phyloP scores from a whole-genome alignment of 2,888 invertebrate genomes.

The Drosophila quinaria region DNA sequence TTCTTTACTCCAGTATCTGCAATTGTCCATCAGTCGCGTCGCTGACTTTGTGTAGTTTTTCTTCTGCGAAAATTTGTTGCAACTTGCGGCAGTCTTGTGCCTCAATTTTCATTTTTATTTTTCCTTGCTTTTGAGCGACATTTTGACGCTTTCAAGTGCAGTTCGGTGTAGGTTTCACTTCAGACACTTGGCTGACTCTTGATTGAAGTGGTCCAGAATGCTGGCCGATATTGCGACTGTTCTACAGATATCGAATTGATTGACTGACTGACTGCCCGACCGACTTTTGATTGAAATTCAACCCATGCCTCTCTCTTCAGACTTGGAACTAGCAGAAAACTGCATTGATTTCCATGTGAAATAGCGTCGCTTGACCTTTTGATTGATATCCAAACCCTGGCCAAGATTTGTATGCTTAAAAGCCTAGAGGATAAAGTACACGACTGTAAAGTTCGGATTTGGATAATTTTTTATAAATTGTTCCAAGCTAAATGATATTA shows the following conservation, averaged over 20 bases:
- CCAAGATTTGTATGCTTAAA: background rate
- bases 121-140: slow-evolving; percentile 53
- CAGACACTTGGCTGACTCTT: slow-evolving; percentile 30
- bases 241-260: slow-evolving; percentile 21
- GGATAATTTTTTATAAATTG: no score
- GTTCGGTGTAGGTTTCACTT: slow-evolving; percentile 57
- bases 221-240: slow-evolving; percentile 32
- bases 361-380: slow-evolving; percentile 3
- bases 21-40: slow-evolving; percentile 65
- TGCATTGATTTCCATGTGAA: background rate
- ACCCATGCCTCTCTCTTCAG: background rate
- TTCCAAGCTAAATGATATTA: no score
- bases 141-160: slow-evolving; percentile 72
- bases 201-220: slow-evolving; percentile 41
- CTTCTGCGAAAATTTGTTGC: slow-evolving; percentile 39
- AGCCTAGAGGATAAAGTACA: background rate
- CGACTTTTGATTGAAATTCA: slow-evolving; percentile 21
- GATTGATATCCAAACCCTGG: background rate
- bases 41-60: slow-evolving; percentile 32
- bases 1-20: slow-evolving; percentile 55
- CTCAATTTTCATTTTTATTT: slow-evolving; percentile 17
- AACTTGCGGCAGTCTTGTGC: slow-evolving; percentile 43
- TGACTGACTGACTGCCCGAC: slow-evolving; percentile 17
- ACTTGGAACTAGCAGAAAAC: background rate
- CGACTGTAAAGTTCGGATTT: background rate